These are phyloP conservation scores for Pterocles orientalis DNA, from an alignment of 2,113 vertebrate genomes.

Conservation along the genomic window DNA sequence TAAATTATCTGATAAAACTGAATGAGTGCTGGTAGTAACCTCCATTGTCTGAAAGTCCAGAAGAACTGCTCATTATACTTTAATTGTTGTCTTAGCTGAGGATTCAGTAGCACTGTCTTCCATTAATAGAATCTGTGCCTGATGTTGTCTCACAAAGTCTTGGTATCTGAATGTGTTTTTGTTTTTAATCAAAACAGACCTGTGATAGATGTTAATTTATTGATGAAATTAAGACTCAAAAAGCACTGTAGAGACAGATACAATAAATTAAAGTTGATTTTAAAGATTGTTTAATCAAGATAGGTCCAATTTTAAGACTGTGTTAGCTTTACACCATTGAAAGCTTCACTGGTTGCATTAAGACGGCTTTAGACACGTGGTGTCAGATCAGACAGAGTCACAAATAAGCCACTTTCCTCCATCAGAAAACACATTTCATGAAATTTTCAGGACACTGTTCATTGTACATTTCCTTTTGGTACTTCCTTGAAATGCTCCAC, in stretches of 20 bases:
- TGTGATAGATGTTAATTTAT: not conserved
- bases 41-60: not conserved
- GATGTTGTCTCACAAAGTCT: not conserved
- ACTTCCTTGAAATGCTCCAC: not conserved
- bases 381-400: not conserved
- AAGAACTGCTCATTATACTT: not conserved
- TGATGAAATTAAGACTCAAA: not conserved
- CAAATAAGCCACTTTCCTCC: not conserved
- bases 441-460: slow-evolving; percentile 32
- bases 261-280: not conserved
- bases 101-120: not conserved
- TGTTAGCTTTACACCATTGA: not conserved
- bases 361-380: not conserved
- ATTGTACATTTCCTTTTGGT: slow-evolving; percentile 34
- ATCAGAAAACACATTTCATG: slow-evolving; percentile 22
- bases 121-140: not conserved
- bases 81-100: not conserved
- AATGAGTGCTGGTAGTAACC: not conserved
- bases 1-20: not conserved
- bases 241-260: not conserved
- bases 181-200: not conserved
- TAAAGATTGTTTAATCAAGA: not conserved
- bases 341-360: not conserved
- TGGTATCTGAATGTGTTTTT: not conserved
- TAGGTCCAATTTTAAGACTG: not conserved